Evolutionary conservation across 2,797 vertebrate species (phyloP).

Genomic region (Philypnodon macrostomus): DNA sequence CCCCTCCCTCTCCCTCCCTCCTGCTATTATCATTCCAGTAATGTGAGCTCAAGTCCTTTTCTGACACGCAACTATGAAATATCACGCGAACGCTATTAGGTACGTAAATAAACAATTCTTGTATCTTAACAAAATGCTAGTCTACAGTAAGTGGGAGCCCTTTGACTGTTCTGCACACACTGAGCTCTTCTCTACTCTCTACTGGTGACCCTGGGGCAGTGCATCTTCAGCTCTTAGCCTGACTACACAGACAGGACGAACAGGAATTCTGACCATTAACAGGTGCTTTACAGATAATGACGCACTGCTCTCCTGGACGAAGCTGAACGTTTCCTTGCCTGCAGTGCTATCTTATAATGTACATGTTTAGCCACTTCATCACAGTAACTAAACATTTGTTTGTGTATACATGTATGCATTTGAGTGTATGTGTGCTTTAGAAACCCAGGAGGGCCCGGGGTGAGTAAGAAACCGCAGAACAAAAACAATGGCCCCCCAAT

Average conservation of each 20-base stretch:
- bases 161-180: conserved; percentile 8
- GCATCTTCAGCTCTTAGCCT: conserved; percentile 8
- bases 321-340: conserved; percentile 52
- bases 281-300: conserved; percentile 59
- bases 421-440: conserved; percentile 24
- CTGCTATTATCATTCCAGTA: conserved; percentile 80
- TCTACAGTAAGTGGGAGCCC: conserved; percentile 27
- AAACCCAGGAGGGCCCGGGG: conserved; percentile 48
- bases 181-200: conserved; percentile 64
- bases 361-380: conserved; percentile 62
- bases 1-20: conserved; percentile 28
- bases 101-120: conserved; percentile 75
- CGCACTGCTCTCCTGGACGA: conserved; percentile 39
- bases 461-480: conserved; percentile 59
- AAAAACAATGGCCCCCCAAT: conserved; percentile 53
- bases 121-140: conserved; percentile 68
- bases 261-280: conserved; percentile 51
- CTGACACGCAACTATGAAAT: conserved; percentile 77
- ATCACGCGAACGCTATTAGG: conserved; percentile 77
- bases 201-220: conserved; percentile 47
- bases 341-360: conserved; percentile 40
- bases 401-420: conserved; percentile 17
- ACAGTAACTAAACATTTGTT: conserved; percentile 51
- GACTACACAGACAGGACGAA: conserved; percentile 17
- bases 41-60: conserved; percentile 76